A percentile compares a stretch with the other conserved stretches of the same genome.
Conservation (phyloP, 2,888 invertebrate species). For the Cerceris ruficornis region DNA sequence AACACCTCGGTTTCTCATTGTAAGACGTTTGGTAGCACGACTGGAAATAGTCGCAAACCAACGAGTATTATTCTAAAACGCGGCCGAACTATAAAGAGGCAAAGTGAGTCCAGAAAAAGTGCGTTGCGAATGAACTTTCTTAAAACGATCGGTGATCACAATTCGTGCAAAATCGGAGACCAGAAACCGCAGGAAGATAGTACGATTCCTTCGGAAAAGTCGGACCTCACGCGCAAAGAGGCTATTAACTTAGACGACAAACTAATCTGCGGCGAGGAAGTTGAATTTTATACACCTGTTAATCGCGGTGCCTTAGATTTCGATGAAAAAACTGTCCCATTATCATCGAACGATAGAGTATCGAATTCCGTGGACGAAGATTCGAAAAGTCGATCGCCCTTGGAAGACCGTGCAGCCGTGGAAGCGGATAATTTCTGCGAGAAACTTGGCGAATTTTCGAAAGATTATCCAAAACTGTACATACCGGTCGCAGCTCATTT, state of each 20-base stretch:
- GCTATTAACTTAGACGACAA: conserved; percentile 58
- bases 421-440: neutral
- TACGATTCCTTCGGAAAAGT: conserved; percentile 2
- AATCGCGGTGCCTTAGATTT: neutral
- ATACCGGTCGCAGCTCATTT: conserved; percentile 23
- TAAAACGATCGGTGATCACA: conserved; percentile 12
- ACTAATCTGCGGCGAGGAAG: conserved; percentile 58
- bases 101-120: conserved; percentile 43
- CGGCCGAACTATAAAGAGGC: conserved; percentile 74
- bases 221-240: conserved; percentile 14
- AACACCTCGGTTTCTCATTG: conserved; percentile 55
- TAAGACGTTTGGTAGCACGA: conserved; percentile 55
- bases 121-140: conserved; percentile 15
- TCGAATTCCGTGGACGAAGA: neutral
- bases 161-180: conserved; percentile 3
- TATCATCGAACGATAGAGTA: neutral
- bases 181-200: neutral
- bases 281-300: conserved; percentile 56
- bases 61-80: conserved; percentile 74
- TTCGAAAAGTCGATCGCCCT: neutral
- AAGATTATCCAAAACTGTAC: conserved; percentile 65
- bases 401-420: neutral
- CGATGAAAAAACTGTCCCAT: neutral
- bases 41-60: conserved; percentile 63
- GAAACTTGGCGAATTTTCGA: neutral